These are phyloP conservation scores for Seriola rivoliana DNA, from an alignment of 2,113 vertebrate species.

Conservation along the genomic window DNA sequence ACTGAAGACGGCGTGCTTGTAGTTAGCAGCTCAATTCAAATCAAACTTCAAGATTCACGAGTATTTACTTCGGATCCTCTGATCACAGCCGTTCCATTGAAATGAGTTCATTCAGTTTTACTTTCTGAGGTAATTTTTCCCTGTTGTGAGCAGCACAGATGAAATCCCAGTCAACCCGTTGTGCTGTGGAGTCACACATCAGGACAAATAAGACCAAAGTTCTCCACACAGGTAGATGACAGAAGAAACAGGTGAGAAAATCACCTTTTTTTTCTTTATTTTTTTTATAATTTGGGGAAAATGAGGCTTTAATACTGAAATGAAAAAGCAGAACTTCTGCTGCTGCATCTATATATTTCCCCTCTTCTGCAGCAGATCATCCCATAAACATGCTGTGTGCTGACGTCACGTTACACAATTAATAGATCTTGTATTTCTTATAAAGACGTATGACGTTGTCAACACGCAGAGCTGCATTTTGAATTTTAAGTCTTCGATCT, in stretches of 20 bases:
- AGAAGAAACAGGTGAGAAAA: neutral
- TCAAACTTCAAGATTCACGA: no score
- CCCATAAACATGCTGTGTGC: neutral
- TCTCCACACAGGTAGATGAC: neutral
- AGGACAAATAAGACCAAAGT: neutral
- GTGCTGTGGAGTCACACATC: neutral
- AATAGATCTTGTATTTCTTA: neutral
- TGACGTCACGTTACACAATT: conserved; percentile 13
- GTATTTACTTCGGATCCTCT: no score
- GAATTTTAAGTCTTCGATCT: neutral
- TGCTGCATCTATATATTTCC: neutral
- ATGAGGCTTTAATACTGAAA: neutral
- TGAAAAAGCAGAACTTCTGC: neutral
- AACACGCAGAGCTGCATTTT: neutral
- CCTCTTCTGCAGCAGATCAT: neutral
- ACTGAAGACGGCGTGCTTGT: no score
- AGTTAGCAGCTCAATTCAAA: no score
- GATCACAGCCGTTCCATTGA: no score
- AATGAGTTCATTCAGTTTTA: no score
- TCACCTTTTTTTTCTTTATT: neutral
- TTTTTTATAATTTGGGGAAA: neutral
- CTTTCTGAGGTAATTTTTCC: neutral
- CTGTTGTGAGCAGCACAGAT: neutral
- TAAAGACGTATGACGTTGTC: neutral
- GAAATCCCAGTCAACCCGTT: neutral